Percentiles rank a stretch among this genome's conserved stretches.
Conservation (phyloP, 1,140 invertebrate genomes). For the Eueides isabella region DNA sequence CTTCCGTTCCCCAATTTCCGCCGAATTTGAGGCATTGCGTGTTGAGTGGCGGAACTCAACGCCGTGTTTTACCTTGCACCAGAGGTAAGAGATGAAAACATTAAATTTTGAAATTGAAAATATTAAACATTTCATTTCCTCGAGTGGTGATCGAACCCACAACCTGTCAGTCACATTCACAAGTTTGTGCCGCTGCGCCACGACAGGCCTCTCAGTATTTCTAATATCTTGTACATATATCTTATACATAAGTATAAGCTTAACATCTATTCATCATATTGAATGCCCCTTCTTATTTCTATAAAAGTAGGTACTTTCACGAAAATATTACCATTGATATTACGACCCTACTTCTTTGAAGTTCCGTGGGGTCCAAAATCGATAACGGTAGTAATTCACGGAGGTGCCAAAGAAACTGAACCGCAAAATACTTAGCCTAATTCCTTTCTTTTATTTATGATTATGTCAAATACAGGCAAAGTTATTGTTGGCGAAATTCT, state of each 20-base stretch:
- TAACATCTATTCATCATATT: neutral
- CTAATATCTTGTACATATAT: too few relatives aligned
- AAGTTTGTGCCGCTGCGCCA: too few relatives aligned
- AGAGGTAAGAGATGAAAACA: too few relatives aligned
- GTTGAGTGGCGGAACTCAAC: too few relatives aligned
- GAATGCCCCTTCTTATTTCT: constrained; percentile 6
- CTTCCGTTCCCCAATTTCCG: too few relatives aligned
- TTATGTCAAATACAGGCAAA: neutral
- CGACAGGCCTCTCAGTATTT: too few relatives aligned
- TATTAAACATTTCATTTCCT: too few relatives aligned
- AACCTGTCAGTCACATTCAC: too few relatives aligned
- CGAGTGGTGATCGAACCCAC: too few relatives aligned
- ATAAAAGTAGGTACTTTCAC: constrained; percentile 1
- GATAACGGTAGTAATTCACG: constrained; percentile 4
- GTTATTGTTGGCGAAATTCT: neutral
- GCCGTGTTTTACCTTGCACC: too few relatives aligned
- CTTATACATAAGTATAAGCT: neutral
- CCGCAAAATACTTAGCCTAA: neutral
- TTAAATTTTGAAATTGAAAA: too few relatives aligned
- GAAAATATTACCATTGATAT: constrained; percentile 7
- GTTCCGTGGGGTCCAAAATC: neutral
- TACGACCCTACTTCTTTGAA: constrained; percentile 14
- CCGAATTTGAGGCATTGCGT: too few relatives aligned
- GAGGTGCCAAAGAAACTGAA: constrained; percentile 1
- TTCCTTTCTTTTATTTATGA: neutral